Percentiles rank a stretch among this genome's conserved stretches.
Conservation (phyloP, 1,140 invertebrate species). For the Drosophila punjabiensis region DNA sequence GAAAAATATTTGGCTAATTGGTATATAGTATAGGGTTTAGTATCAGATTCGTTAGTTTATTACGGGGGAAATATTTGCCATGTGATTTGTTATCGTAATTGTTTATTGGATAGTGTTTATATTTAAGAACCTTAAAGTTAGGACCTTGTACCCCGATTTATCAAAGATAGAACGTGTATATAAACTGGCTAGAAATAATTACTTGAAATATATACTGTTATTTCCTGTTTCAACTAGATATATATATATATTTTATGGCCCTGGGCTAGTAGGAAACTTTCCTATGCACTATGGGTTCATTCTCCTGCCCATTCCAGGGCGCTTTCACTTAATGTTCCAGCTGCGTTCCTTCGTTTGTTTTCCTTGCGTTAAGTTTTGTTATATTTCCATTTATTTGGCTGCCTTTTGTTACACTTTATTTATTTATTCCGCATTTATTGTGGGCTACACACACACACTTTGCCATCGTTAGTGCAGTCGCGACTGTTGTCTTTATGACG, state of each 20-base stretch:
- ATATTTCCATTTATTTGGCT: constrained; percentile 80
- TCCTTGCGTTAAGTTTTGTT: constrained; percentile 74
- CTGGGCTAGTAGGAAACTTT: neutral
- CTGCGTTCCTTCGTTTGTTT: constrained; percentile 50
- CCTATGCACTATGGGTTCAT: constrained; percentile 1
- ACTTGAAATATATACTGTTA: neutral
- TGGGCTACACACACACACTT: constrained; percentile 60
- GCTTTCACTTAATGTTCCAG: constrained; percentile 48
- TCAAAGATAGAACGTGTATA: neutral
- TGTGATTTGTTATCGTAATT: constrained; percentile 42
- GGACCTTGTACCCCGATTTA: neutral
- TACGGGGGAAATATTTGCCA: constrained; percentile 7
- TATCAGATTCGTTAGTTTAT: constrained; percentile 38
- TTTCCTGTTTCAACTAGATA: constrained; percentile 1
- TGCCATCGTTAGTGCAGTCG: constrained; percentile 77
- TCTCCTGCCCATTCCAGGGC: constrained; percentile 25
- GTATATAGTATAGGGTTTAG: constrained; percentile 18
- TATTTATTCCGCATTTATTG: constrained; percentile 81
- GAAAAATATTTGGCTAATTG: constrained; percentile 48
- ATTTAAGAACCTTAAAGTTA: neutral
- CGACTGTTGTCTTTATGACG: constrained; percentile 71
- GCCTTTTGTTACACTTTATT: constrained; percentile 82
- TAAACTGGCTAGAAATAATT: neutral
- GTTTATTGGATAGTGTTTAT: constrained; percentile 15
- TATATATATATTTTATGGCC: neutral